phyloP scores from a whole-genome alignment of 2,888 invertebrate genomes.

The Drosophila nr. fundita region DNA sequence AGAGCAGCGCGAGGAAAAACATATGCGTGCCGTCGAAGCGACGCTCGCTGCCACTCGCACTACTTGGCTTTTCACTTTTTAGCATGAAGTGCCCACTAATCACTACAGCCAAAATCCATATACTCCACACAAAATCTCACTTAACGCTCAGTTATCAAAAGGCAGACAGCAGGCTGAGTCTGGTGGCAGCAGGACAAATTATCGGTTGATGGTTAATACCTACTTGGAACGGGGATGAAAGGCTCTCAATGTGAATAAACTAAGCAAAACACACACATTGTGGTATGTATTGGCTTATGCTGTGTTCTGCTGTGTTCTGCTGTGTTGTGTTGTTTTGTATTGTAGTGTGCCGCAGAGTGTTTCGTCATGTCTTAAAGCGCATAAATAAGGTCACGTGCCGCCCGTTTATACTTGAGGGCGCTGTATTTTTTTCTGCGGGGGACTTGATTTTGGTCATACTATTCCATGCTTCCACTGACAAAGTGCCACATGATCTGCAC shows the following conservation, averaged over 20 bases:
- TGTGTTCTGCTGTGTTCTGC: conserved; percentile 30
- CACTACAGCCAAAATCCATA: conserved; percentile 72
- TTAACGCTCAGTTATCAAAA: conserved; percentile 47
- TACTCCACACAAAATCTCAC: conserved; percentile 71
- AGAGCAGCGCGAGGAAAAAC: conserved; percentile 71
- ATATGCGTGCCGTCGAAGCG: conserved; percentile 81
- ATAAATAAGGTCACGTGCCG: conserved; percentile 85
- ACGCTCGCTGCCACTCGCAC: conserved; percentile 81
- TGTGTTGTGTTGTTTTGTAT: conserved; percentile 33
- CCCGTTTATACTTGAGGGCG: conserved; percentile 56
- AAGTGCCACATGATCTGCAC: conserved; percentile 61
- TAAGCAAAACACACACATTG: conserved; percentile 37
- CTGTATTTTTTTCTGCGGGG: conserved; percentile 17
- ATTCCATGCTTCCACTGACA: conserved; percentile 37
- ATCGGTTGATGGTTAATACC: conserved; percentile 21
- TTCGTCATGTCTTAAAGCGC: conserved; percentile 80
- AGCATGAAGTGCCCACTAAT: conserved; percentile 79
- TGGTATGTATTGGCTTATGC: conserved; percentile 18
- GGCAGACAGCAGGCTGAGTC: conserved; percentile 7
- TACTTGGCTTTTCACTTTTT: conserved; percentile 82
- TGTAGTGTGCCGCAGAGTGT: conserved; percentile 52
- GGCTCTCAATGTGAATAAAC: conserved; percentile 34
- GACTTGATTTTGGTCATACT: conserved; percentile 15
- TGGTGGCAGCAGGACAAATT: conserved; percentile 46
- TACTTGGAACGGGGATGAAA: conserved; percentile 55